Evolutionary conservation across 2,888 invertebrate genomes (phyloP).

Genomic region (Parasteatoda lunata): DNA sequence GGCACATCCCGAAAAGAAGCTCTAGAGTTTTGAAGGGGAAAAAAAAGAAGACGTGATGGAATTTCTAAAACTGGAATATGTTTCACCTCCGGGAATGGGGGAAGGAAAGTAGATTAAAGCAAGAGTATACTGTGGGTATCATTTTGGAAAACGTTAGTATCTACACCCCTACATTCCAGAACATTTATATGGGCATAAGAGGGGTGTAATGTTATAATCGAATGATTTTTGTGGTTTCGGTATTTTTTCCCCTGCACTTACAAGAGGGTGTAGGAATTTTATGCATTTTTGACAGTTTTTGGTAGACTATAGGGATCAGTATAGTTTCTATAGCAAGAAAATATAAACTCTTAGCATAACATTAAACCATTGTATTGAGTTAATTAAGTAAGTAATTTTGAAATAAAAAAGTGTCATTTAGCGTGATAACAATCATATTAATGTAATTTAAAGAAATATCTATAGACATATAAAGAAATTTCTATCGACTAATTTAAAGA

Average conservation of each 20-base stretch:
- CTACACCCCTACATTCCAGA: background rate
- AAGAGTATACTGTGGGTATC: slow-evolving; percentile 16
- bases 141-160: slow-evolving; percentile 29
- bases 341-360: too few species aligned
- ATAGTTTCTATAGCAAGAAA: too few species aligned
- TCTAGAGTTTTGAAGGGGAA: background rate
- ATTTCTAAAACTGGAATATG: slow-evolving; percentile 59
- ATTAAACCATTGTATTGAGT: too few species aligned
- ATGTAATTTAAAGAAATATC: too few species aligned
- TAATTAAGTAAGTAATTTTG: too few species aligned
- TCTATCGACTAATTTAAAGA: too few species aligned
- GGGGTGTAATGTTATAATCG: slow-evolving; percentile 20
- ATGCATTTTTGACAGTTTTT: too few species aligned
- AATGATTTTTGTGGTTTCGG: slow-evolving; percentile 37
- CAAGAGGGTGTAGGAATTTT: too few species aligned
- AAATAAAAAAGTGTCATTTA: too few species aligned
- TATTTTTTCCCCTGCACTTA: background rate
- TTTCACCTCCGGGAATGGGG: slow-evolving; percentile 31
- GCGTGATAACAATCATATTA: too few species aligned
- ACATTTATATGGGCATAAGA: slow-evolving; percentile 24
- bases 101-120: slow-evolving; percentile 29
- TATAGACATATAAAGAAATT: too few species aligned
- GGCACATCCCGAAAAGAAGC: slow-evolving; percentile 32
- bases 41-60: slow-evolving; percentile 51
- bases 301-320: too few species aligned